Base-by-base conservation (phyloP, 2,797 vertebrate genomes). In the Intellagama lesueurii region DNA sequence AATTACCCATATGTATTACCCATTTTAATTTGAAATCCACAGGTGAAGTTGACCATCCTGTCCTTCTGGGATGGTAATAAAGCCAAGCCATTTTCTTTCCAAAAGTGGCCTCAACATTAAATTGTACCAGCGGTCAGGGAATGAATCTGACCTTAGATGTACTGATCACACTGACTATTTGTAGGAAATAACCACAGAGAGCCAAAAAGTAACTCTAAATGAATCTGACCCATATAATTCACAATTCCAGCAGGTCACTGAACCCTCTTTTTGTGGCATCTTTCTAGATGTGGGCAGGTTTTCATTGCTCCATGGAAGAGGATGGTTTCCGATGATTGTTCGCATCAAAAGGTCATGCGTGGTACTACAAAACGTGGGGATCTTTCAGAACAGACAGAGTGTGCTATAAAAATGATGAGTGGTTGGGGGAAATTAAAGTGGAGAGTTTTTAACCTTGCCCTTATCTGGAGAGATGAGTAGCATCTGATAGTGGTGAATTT, bases 1-100 rank as follows among this genome's bases (percentile, higher is more conserved):
- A 44, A 78, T 79, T 49, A 52, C 6, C 47, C 19, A 32, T 32
- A 78, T 5, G 30, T 24, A 35, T 87, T 49, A 12, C 76, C 64
- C 60, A 49, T 35, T 68, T 87, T 88, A 66, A 89, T 88, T 91
- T 86, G 70, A 47, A 78, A 86, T 83, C 82, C 30, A 22, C 0
- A 35, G 88, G 83, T 56, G 81, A 89, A 86, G 0, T 77, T 79
- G 1, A 89, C 85, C 73, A 87, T 49, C 83, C 88, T 66, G 1
- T 16, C 73, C 76, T 4, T 83, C 64, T 87, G 4, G 26, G 77
- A 16, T 68, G 89, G 32, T 89, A 75, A 92, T 87, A 89, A 91
- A 85, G 40, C 4, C 64, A 72, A 60, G 32, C 28, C 14, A 40
- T 73, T 80, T 60, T n/a, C 66, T 32, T 72, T 80, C 49, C 44